Evolutionary conservation across 2,113 vertebrate species (phyloP), one percentile per base, ranked within the genome.

Genomic region (Sapajus apella): DNA sequence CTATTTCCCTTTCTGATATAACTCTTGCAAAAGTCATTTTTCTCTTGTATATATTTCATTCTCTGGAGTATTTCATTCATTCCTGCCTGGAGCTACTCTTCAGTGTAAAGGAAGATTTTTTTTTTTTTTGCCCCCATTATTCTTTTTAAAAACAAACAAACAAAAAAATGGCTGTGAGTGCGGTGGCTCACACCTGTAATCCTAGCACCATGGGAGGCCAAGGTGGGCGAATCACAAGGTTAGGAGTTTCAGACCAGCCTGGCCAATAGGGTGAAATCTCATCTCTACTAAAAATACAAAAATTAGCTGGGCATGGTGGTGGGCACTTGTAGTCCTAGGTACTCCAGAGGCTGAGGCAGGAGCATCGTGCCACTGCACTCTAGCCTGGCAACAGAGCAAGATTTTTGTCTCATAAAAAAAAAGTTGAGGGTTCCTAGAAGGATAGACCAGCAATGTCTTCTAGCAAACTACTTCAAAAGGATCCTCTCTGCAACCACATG

Each of bases 11-110:
- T 92, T 84, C 83, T 84, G 55, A 21, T 80, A 37, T 12, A 47
- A 40, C 35, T 68, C 45, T 56, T 58, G 56, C 21, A 8, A 72
- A 61, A 92, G 20, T 64, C 30, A 80, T 96, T 97, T 95, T 94
- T 83, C 61, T 90, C 40, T 32, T 77, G 89, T 50, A 37, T 80
- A 8, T 87, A 32, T 91, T 97, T 93, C 56, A 95, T 96, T 93
- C 66, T n/a, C 89, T 55, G 30, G 50, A 43, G 40, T 6, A 56
- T 30, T 94, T 37, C 64, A 68, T 94, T 96, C 95, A 45, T 96
- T 91, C 61, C 70, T 94, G 66, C 93, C 89, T 90, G 68, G 43
- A 93, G 61, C 52, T 73, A 27, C 30, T 95, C 45, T 90, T 93
- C 14, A 56, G 66, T 79, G 35, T n/a, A 73, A 82, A 87, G 40